phyloP scores from a whole-genome alignment of 2,113 vertebrate genomes.

The Ibidorhyncha struthersii region DNA sequence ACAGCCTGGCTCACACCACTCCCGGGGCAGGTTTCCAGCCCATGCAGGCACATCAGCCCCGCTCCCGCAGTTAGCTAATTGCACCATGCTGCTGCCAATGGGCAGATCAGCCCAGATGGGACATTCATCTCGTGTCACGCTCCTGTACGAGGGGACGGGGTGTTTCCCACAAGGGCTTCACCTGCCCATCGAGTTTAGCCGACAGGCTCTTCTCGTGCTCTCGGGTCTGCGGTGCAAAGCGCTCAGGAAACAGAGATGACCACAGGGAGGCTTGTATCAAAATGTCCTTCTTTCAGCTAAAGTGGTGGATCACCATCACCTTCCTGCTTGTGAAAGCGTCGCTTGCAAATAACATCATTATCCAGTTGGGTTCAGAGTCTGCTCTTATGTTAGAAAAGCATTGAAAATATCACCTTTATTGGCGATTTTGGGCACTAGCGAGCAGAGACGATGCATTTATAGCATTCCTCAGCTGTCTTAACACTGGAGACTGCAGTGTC shows the following conservation, averaged over 20 bases:
- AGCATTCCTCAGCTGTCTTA: not conserved
- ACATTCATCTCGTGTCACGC: too few relatives aligned
- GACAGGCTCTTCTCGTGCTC: accelerated
- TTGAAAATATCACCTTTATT: not conserved
- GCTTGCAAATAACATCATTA: not conserved
- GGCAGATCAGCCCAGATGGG: not conserved
- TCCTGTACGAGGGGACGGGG: accelerated
- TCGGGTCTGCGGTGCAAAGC: not conserved
- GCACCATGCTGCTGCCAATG: not conserved
- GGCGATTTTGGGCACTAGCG: not conserved
- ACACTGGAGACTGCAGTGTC: not conserved
- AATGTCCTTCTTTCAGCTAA: not conserved
- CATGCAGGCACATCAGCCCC: not conserved
- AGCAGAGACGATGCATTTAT: not conserved
- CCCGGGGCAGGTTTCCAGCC: not conserved
- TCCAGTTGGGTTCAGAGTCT: not conserved
- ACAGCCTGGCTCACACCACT: not conserved
- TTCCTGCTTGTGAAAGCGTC: not conserved
- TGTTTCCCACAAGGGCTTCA: not conserved
- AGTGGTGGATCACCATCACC: not conserved
- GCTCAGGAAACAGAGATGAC: not conserved
- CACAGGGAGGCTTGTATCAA: not conserved
- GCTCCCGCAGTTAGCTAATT: accelerated
- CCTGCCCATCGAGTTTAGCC: not conserved
- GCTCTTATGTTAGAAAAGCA: not conserved